These are phyloP conservation scores for Chaenodraco wilsoni DNA, from an alignment of 2,797 vertebrate genomes.

Conservation along the genomic window DNA sequence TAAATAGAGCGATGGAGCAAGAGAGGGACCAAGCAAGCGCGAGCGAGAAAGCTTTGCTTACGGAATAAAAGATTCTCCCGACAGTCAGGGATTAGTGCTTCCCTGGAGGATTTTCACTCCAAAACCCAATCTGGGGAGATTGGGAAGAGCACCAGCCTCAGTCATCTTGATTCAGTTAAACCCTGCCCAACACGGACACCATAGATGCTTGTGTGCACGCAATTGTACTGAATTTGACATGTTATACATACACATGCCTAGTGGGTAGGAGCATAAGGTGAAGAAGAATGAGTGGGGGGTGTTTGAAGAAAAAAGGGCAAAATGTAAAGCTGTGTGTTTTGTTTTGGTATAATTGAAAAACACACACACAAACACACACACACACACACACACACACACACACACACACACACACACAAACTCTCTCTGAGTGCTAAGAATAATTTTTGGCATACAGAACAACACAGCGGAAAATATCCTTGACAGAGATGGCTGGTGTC, in stretches of 20 bases:
- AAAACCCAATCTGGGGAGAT: conserved; percentile 78
- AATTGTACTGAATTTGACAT: conserved; percentile 15
- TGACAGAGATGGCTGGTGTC: neutral
- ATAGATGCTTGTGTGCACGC: conserved; percentile 25
- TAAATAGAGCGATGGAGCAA: conserved; percentile 75
- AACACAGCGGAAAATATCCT: conserved; percentile 33
- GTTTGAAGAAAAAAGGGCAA: neutral
- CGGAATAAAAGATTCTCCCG: conserved; percentile 78
- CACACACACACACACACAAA: conserved; percentile 7
- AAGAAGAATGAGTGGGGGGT: neutral
- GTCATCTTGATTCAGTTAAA: conserved; percentile 81
- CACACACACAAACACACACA: conserved; percentile 26
- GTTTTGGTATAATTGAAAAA: conserved; percentile 33
- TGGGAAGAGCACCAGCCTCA: conserved; percentile 76
- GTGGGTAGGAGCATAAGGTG: neutral
- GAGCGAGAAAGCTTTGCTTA: conserved; percentile 77
- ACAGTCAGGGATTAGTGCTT: conserved; percentile 83
- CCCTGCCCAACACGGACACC: conserved; percentile 54
- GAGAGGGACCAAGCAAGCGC: conserved; percentile 57
- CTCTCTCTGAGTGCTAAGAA: conserved; percentile 29
- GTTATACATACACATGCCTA: neutral
- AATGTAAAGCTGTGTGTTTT: conserved; percentile 17
- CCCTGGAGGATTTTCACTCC: conserved; percentile 83
- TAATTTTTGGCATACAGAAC: conserved; percentile 29
- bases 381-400: conserved; percentile 16